A percentile compares a stretch with the other conserved stretches of the same genome.
phyloP scores from a whole-genome alignment of 64 coral and sea anemone species.

The Porites lutea region DNA sequence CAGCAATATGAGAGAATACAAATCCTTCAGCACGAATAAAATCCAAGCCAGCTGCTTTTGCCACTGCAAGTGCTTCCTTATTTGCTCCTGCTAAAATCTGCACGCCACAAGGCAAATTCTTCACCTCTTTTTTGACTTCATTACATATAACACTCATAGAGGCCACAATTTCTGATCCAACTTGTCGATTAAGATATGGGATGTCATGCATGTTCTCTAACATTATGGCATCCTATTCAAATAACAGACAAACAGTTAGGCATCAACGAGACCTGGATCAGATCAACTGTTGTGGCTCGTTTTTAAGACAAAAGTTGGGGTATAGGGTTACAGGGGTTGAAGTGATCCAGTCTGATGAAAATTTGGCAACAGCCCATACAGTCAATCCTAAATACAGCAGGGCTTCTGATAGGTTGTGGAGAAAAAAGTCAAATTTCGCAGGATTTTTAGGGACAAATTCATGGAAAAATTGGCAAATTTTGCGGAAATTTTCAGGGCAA shows the following conservation, averaged over 20 bases:
- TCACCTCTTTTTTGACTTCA: conserved; percentile 83
- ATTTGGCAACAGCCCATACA: too few relatives aligned
- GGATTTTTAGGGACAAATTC: too few relatives aligned
- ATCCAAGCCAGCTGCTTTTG: conserved; percentile 89
- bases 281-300: too few relatives aligned
- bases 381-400: too few relatives aligned
- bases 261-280: too few relatives aligned
- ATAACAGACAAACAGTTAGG: background rate
- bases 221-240: conserved; percentile 91
- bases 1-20: conserved; percentile 97
- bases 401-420: too few relatives aligned
- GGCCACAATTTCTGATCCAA: conserved; percentile 96
- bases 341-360: too few relatives aligned
- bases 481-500: too few relatives aligned
- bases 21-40: conserved; percentile 98
- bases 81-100: conserved; percentile 97
- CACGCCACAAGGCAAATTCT: conserved; percentile 86
- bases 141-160: conserved; percentile 94
- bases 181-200: conserved; percentile 95
- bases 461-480: too few relatives aligned
- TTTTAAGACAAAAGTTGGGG: too few relatives aligned
- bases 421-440: too few relatives aligned
- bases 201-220: conserved; percentile 98
- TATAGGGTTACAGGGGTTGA: too few relatives aligned
- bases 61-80: conserved; percentile 90